These are phyloP conservation scores for Notocelia uddmanniana DNA, from an alignment of 2,888 invertebrate genomes.

Conservation along the genomic window DNA sequence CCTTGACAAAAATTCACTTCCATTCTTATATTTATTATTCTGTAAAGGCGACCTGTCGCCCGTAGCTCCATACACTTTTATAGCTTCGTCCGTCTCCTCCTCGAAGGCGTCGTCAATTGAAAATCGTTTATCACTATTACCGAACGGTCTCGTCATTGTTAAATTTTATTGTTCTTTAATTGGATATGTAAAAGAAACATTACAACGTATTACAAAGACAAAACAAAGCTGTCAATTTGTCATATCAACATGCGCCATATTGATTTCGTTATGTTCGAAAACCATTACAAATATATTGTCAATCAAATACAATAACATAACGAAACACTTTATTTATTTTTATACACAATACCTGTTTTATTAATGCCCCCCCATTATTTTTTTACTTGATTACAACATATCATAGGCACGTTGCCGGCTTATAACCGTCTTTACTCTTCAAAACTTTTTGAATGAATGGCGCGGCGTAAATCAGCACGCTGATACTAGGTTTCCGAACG, in stretches of 20 bases:
- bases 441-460: constrained; percentile 21
- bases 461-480: not conserved
- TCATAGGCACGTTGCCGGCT: not conserved
- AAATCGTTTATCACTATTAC: constrained; percentile 88
- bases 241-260: constrained; percentile 81
- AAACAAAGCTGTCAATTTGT: constrained; percentile 84
- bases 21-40: constrained; percentile 80
- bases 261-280: constrained; percentile 57
- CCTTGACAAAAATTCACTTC: constrained; percentile 76
- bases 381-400: not conserved
- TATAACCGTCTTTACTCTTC: not conserved
- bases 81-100: constrained; percentile 93
- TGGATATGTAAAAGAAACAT: constrained; percentile 74
- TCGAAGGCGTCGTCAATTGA: constrained; percentile 95
- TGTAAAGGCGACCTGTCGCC: constrained; percentile 89
- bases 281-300: constrained; percentile 14
- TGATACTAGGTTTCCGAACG: constrained; percentile 35
- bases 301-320: not conserved
- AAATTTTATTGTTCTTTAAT: constrained; percentile 59
- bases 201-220: constrained; percentile 68
- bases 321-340: not conserved
- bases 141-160: constrained; percentile 83
- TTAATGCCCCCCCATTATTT: not conserved
- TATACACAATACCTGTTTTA: not conserved
- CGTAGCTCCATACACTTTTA: constrained; percentile 92